Conservation (phyloP, 1,140 invertebrate genomes). For the Apis laboriosa region DNA sequence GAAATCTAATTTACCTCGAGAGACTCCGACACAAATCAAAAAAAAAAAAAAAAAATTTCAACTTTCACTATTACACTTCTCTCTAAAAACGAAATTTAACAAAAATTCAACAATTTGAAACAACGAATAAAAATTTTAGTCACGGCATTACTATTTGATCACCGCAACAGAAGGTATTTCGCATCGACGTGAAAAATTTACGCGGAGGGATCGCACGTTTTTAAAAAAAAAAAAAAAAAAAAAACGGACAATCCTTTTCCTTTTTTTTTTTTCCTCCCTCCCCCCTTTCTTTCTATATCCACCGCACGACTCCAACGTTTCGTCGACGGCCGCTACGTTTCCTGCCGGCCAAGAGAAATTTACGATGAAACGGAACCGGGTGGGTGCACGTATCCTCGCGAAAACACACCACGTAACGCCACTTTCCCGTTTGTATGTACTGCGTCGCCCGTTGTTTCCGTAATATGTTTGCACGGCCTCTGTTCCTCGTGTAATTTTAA, state of each 20-base stretch:
- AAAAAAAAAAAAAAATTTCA: no score
- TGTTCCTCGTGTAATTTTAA: slow-evolving; percentile 6
- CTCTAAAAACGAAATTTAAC: no score
- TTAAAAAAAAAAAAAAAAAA: not conserved
- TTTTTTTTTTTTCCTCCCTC: no score
- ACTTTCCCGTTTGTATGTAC: not conserved
- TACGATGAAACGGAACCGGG: not conserved
- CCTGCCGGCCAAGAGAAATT: not conserved
- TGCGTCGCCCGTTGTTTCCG: slow-evolving; percentile 3
- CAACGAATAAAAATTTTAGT: no score
- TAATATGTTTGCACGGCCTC: not conserved
- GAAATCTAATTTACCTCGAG: no score
- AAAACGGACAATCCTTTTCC: no score
- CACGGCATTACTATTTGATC: no score
- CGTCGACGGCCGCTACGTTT: not conserved
- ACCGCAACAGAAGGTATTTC: no score
- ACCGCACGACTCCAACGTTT: no score
- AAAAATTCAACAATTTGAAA: no score
- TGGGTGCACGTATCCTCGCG: not conserved
- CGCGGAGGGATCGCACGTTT: not conserved
- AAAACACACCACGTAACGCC: slow-evolving; percentile 17
- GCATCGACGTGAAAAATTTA: not conserved
- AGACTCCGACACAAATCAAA: no score
- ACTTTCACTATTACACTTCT: no score
- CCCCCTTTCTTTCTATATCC: not conserved